A percentile compares a stretch with the other conserved stretches of the same genome.
Conservation (phyloP, 2,797 vertebrate species). For the Rallus crepitans region DNA sequence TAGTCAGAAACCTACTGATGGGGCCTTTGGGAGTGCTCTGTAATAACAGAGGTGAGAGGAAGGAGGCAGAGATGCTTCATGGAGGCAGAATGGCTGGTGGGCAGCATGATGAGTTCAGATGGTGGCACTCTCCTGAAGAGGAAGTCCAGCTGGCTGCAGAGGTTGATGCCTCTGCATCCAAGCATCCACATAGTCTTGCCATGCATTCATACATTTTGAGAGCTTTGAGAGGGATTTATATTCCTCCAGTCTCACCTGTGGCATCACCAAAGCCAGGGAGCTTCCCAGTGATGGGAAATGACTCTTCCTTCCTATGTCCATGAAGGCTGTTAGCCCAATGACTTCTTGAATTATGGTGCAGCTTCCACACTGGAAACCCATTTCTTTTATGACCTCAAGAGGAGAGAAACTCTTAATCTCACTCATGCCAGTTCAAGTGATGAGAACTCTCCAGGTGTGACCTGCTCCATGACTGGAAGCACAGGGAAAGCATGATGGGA, state of each 20-base stretch:
- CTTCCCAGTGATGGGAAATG: not conserved
- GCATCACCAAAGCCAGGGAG: not conserved
- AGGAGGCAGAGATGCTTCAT: not conserved
- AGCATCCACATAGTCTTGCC: not conserved
- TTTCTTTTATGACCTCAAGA: not conserved
- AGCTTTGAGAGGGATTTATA: not conserved
- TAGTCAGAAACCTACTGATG: not conserved
- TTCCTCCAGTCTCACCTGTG: not conserved
- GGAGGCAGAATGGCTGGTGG: not conserved
- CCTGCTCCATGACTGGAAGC: rapidly evolving
- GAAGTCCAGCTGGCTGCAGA: not conserved
- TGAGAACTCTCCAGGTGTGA: rapidly evolving
- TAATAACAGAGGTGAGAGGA: not conserved
- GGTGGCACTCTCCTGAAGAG: not conserved
- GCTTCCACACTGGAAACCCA: not conserved
- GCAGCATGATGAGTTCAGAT: not conserved
- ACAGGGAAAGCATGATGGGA: not conserved
- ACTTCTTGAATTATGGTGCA: not conserved
- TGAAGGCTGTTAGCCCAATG: not conserved
- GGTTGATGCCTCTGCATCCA: not conserved
- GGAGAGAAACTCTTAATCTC: not conserved
- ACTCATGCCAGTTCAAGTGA: not conserved
- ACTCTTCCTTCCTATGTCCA: not conserved
- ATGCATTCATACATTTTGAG: not conserved
- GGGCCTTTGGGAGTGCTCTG: not conserved